Conservation (phyloP, 2,888 invertebrate genomes). For the Dastarcus helophoroides region DNA sequence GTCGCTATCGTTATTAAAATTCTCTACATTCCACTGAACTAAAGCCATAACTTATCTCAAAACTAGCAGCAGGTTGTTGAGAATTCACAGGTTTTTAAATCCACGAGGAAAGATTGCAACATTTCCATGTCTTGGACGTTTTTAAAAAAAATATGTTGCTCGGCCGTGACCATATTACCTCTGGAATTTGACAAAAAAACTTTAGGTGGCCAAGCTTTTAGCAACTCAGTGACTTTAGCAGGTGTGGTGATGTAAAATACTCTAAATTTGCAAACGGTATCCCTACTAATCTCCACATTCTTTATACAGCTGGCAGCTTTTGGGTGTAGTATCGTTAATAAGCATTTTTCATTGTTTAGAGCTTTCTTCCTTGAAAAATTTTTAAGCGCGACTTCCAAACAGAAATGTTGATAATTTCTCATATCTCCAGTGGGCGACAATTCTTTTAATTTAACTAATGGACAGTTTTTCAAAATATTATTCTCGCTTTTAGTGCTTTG, state of each 20-base stretch:
- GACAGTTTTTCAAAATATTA: slow-evolving; percentile 1
- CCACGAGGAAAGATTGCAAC: no score
- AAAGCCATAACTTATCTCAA: no score
- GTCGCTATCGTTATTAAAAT: slow-evolving; percentile 7
- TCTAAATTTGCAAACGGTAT: slow-evolving; percentile 19
- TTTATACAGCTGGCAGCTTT: slow-evolving; percentile 23
- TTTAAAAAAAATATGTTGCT: slow-evolving; percentile 20
- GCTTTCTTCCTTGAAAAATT: slow-evolving; percentile 21
- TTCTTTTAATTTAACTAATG: background rate
- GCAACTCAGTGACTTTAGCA: slow-evolving; percentile 21
- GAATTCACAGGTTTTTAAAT: no score
- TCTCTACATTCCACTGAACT: no score
- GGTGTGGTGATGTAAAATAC: slow-evolving; percentile 25
- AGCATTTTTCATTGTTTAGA: slow-evolving; percentile 17
- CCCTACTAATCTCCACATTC: slow-evolving; percentile 22
- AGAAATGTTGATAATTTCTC: slow-evolving; percentile 22
- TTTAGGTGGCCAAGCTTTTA: slow-evolving; percentile 27
- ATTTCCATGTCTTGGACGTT: no score
- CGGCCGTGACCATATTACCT: slow-evolving; percentile 20
- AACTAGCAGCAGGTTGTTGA: no score
- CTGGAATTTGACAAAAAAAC: slow-evolving; percentile 24
- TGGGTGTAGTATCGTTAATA: slow-evolving; percentile 31
- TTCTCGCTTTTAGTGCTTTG: slow-evolving; percentile 12
- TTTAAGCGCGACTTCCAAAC: slow-evolving; percentile 25
- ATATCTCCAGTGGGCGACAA: slow-evolving; percentile 8